Evolutionary conservation across 2,113 vertebrate genomes (phyloP).

Genomic region (Struthidea cinerea): DNA sequence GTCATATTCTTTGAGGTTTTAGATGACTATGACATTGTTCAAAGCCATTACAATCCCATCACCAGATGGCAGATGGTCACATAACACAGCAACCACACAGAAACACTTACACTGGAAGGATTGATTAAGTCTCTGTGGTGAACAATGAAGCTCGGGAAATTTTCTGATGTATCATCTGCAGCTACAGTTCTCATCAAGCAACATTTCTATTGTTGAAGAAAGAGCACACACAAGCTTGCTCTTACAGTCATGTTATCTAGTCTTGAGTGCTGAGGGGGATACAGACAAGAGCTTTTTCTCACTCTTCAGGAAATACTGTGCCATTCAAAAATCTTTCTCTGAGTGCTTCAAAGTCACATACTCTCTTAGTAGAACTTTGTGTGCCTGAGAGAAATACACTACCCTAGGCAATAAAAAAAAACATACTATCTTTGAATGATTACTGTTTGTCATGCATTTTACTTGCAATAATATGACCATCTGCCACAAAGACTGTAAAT

Average conservation of each 20-base stretch:
- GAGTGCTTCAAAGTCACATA: not conserved
- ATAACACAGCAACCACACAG: slow-evolving; percentile 33
- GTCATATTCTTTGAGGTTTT: slow-evolving; percentile 36
- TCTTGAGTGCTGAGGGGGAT: not conserved
- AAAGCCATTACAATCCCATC: slow-evolving; percentile 51
- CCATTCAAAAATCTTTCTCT: not conserved
- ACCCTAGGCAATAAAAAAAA: not conserved
- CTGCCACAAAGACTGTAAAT: not conserved
- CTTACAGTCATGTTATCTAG: not conserved
- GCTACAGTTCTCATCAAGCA: slow-evolving; percentile 2
- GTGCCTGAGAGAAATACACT: not conserved
- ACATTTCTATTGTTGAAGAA: not conserved
- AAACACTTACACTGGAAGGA: slow-evolving; percentile 38
- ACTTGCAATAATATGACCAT: not conserved
- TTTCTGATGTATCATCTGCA: slow-evolving; percentile 40
- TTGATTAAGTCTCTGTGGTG: not conserved
- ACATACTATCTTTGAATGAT: not conserved
- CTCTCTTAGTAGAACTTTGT: not conserved
- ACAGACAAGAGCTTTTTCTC: not conserved
- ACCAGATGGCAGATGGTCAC: slow-evolving; percentile 43
- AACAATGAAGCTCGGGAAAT: not conserved
- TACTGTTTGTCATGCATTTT: not conserved
- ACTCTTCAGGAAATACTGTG: slow-evolving; percentile 4
- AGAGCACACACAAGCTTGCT: not conserved
- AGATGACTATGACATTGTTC: not conserved